These are phyloP conservation scores for Lepus townsendii DNA, from an alignment of 2,797 vertebrate genomes.

Conservation along the genomic window DNA sequence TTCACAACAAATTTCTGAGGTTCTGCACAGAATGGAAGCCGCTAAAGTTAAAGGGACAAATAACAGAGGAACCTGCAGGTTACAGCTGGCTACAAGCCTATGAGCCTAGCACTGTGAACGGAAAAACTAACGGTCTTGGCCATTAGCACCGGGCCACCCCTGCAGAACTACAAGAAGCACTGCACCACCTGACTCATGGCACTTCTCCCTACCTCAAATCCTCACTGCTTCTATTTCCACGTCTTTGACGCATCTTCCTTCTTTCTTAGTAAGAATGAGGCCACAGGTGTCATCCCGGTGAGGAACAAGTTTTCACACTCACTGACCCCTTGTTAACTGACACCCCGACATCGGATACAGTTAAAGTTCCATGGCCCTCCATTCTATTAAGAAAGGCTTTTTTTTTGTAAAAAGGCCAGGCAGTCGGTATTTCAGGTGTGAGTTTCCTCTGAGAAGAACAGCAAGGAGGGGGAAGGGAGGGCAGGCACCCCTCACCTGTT, in stretches of 20 bases:
- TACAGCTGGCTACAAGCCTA: no score
- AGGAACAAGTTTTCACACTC: not conserved
- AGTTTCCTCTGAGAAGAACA: not conserved
- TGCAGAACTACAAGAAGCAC: fast-evolving
- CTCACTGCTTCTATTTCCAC: not conserved
- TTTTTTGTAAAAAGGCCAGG: not conserved
- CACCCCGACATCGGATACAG: not conserved
- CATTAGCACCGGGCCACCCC: fast-evolving
- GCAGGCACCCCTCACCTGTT: slow-evolving; percentile 89
- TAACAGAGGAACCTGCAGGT: fast-evolving
- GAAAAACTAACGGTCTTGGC: fast-evolving
- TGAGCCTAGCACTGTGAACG: fast-evolving
- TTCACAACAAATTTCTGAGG: not conserved
- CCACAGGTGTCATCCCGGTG: fast-evolving
- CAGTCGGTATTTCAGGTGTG: not conserved
- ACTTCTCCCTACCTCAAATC: not conserved
- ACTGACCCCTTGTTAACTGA: not conserved
- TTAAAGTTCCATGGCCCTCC: not conserved
- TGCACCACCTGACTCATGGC: fast-evolving
- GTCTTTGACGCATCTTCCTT: not conserved
- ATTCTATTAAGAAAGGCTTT: not conserved
- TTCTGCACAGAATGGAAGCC: not conserved
- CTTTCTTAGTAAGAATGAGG: not conserved
- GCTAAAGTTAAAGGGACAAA: fast-evolving
- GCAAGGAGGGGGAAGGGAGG: not conserved